These are phyloP conservation scores for Gymnoscelis rufifasciata DNA, from an alignment of 2,888 invertebrate species.

Conservation along the genomic window DNA sequence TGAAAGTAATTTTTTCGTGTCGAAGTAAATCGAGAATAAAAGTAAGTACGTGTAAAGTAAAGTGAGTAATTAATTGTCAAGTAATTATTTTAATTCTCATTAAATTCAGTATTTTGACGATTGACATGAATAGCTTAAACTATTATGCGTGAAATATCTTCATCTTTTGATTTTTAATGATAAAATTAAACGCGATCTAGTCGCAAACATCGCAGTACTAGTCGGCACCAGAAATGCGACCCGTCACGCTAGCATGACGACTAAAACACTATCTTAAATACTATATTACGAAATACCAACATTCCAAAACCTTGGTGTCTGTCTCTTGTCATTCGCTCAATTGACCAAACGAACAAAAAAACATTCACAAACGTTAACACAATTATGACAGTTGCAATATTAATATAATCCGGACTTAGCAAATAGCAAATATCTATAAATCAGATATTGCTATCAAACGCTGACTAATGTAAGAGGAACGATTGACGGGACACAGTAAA, in stretches of 20 bases:
- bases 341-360: conserved; percentile 15
- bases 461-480: conserved; percentile 41
- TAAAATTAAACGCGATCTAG: no score
- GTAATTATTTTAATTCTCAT: no score
- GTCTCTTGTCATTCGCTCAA: conserved; percentile 18
- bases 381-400: conserved; percentile 25
- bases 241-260: not conserved
- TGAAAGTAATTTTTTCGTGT: conserved; percentile 25
- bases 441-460: conserved; percentile 32
- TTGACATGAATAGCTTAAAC: no score
- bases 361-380: conserved; percentile 16
- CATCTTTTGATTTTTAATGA: no score
- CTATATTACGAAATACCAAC: not conserved
- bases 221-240: no score
- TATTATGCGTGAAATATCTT: no score
- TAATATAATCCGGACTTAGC: conserved; percentile 29
- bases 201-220: no score
- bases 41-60: not conserved
- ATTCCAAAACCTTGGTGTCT: conserved; percentile 16
- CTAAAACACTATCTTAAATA: not conserved
- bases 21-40: not conserved
- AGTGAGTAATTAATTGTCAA: no score
- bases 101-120: no score
- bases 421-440: conserved; percentile 23
- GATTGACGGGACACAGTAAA: conserved; percentile 35